Conservation (phyloP, 2,113 vertebrate genomes). For the Stomatorhinus ivindoensis region DNA sequence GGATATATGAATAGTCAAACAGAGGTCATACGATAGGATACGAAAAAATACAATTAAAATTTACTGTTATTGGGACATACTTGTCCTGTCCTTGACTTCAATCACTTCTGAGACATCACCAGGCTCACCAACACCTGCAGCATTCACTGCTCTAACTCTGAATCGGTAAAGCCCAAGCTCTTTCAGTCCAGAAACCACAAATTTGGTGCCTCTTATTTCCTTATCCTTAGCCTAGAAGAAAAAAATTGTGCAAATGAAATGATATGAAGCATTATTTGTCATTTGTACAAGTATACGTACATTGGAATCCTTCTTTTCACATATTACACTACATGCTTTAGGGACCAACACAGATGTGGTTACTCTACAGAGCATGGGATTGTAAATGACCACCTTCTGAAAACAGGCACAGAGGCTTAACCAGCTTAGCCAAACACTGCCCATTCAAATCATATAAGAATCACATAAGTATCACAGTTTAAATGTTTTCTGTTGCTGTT, state of each 20-base stretch:
- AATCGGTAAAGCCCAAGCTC: conserved; percentile 89
- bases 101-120: conserved; percentile 84
- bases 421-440: not conserved
- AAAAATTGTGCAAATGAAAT: not conserved
- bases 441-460: not conserved
- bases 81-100: conserved; percentile 91
- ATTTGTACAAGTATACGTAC: not conserved
- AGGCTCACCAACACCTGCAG: conserved; percentile 84
- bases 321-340: not conserved
- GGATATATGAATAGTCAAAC: not conserved
- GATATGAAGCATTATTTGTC: not conserved
- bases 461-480: not conserved
- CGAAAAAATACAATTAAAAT: not conserved
- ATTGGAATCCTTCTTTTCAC: not conserved
- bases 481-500: not conserved
- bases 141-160: conserved; percentile 87
- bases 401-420: not conserved
- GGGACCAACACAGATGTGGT: not conserved
- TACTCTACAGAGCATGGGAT: not conserved
- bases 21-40: not conserved
- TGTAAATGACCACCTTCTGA: not conserved
- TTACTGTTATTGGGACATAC: conserved; percentile 56
- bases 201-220: conserved; percentile 92
- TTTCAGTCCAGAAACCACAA: conserved; percentile 81
- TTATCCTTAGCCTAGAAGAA: conserved; percentile 83